Percentiles rank a stretch among this genome's conserved stretches.
These are phyloP conservation scores for Notodonta ziczac DNA, from an alignment of 2,888 invertebrate species.

Conservation along the genomic window DNA sequence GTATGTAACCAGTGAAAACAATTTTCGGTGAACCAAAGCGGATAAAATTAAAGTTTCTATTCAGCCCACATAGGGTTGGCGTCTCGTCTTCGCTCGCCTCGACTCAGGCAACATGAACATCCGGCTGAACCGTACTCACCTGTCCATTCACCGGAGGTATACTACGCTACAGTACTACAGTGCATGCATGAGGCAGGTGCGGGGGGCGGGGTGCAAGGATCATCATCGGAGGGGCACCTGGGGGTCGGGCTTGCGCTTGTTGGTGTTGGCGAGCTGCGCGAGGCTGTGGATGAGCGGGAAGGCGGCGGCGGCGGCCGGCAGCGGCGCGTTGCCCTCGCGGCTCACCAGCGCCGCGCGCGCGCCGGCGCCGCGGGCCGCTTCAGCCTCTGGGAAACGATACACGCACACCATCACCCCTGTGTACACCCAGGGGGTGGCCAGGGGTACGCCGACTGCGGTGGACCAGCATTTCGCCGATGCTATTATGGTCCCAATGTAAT, in stretches of 20 bases:
- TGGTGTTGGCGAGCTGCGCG: constrained; percentile 78
- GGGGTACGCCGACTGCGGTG: too few species aligned
- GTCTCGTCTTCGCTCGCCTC: neutral
- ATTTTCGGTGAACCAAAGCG: too few species aligned
- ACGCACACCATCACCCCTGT: too few species aligned
- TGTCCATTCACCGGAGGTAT: constrained; percentile 20
- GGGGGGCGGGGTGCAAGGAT: constrained; percentile 19
- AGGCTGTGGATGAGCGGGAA: constrained; percentile 86
- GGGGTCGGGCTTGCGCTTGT: constrained; percentile 76
- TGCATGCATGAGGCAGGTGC: constrained; percentile 58
- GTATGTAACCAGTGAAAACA: too few species aligned
- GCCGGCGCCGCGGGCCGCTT: constrained; percentile 91
- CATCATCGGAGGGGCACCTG: constrained; percentile 65
- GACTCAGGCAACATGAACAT: neutral
- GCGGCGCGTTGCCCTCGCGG: constrained; percentile 91
- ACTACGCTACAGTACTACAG: constrained; percentile 41
- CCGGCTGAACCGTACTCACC: constrained; percentile 14
- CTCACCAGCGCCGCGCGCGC: constrained; percentile 87
- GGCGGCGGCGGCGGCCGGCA: constrained; percentile 84
- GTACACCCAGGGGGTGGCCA: too few species aligned
- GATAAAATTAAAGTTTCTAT: too few species aligned
- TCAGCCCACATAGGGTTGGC: too few species aligned
- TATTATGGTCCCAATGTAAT: too few species aligned
- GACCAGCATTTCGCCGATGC: too few species aligned
- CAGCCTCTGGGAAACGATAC: constrained; percentile 87